A percentile compares a stretch with the other conserved stretches of the same genome.
phyloP scores from a whole-genome alignment of 1,140 invertebrate genomes.

The Listronotus oregonensis region DNA sequence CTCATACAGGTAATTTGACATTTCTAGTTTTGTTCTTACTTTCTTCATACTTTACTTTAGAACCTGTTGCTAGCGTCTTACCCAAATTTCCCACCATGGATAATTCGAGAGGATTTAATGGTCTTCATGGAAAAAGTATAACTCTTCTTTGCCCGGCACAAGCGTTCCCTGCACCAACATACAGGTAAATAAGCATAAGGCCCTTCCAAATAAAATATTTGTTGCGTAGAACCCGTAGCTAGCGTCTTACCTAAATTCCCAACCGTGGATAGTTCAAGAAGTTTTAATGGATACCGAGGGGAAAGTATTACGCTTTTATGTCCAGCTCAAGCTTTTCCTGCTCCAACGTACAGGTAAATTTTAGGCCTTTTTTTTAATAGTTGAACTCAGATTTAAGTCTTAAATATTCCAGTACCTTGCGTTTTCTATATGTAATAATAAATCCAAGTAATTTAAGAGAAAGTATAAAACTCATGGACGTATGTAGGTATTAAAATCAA shows the following conservation, averaged over 20 bases:
- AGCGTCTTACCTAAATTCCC: conserved; percentile 63
- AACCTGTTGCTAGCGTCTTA: conserved; percentile 72
- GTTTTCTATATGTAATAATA: no score
- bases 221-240: conserved; percentile 60
- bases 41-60: conserved; percentile 55
- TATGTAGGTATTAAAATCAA: conserved; percentile 11
- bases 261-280: conserved; percentile 51
- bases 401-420: no score
- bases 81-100: conserved; percentile 69
- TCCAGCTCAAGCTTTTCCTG: conserved; percentile 66
- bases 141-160: conserved; percentile 67
- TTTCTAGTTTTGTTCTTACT: neutral
- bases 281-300: conserved; percentile 46
- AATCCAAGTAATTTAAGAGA: neutral
- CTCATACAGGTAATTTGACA: conserved; percentile 63
- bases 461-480: neutral
- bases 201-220: conserved; percentile 43
- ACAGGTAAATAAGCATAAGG: conserved; percentile 59
- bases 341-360: conserved; percentile 65
- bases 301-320: conserved; percentile 63
- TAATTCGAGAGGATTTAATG: conserved; percentile 48
- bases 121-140: conserved; percentile 23
- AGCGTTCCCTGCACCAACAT: conserved; percentile 68
- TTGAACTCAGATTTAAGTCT: no score
- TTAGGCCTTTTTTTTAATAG: neutral